These are phyloP conservation scores for Apis florea DNA, from an alignment of 1,140 invertebrate species.

Conservation along the genomic window DNA sequence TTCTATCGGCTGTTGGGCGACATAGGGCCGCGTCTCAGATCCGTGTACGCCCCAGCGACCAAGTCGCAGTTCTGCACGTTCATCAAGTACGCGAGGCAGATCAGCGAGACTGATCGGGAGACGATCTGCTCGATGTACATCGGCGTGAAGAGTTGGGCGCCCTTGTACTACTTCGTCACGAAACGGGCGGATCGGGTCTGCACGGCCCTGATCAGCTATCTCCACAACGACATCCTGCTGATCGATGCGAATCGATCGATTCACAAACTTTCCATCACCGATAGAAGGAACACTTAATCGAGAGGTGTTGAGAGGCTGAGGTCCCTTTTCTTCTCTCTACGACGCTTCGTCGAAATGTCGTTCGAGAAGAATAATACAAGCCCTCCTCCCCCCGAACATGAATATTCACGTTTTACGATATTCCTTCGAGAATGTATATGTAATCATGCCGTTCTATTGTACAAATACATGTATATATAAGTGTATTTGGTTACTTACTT, in stretches of 20 bases:
- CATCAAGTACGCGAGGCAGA: slow-evolving; percentile 51
- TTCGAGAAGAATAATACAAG: not conserved
- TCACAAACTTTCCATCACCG: not conserved
- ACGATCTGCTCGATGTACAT: slow-evolving; percentile 45
- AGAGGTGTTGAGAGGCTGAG: no score
- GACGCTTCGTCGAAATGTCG: not conserved
- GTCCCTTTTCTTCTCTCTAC: not conserved
- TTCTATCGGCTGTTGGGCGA: slow-evolving; percentile 66
- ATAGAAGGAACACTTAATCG: not conserved
- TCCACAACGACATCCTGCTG: slow-evolving; percentile 49
- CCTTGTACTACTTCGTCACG: slow-evolving; percentile 58
- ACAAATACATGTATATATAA: not conserved
- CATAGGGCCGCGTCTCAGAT: slow-evolving; percentile 50
- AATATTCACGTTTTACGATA: no score
- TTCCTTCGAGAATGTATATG: not conserved
- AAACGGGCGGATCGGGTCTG: slow-evolving; percentile 38
- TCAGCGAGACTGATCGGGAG: slow-evolving; percentile 55
- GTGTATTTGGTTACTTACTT: not conserved
- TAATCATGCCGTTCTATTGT: not conserved
- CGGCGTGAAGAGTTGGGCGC: slow-evolving; percentile 40
- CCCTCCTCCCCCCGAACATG: no score
- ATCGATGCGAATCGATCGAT: slow-evolving; percentile 30
- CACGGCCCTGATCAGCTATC: slow-evolving; percentile 61
- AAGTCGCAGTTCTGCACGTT: slow-evolving; percentile 63
- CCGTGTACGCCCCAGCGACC: slow-evolving; percentile 43